Conservation (phyloP, 2,113 vertebrate species). For the Melanocharis versteri region DNA sequence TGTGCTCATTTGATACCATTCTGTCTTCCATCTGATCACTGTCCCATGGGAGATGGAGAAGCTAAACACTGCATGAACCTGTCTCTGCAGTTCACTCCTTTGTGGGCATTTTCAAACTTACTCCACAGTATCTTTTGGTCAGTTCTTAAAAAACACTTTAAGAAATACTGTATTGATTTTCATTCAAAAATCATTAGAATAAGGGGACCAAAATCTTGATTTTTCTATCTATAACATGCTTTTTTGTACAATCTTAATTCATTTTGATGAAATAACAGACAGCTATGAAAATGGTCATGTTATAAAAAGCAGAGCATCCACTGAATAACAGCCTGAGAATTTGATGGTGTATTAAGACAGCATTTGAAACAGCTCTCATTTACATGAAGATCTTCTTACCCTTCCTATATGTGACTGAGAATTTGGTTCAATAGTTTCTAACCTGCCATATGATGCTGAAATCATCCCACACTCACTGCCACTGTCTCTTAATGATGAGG, state of each 20-base stretch:
- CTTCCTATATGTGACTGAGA: not conserved
- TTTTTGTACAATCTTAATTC: not conserved
- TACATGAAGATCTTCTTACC: not conserved
- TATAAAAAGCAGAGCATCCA: not conserved
- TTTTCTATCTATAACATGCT: not conserved
- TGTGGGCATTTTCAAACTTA: not conserved
- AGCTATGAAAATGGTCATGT: not conserved
- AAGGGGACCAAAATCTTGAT: rapidly evolving
- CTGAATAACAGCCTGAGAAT: not conserved
- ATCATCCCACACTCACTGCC: not conserved
- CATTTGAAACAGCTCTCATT: not conserved
- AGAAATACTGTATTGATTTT: not conserved
- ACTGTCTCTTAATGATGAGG: not conserved
- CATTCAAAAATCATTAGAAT: not conserved
- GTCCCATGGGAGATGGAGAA: not conserved
- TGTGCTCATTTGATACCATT: not conserved
- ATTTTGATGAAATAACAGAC: not conserved
- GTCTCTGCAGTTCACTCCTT: not conserved
- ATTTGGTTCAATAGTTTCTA: not conserved
- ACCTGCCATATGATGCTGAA: not conserved
- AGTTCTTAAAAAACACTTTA: not conserved
- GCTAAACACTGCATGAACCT: not conserved
- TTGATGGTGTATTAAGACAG: not conserved
- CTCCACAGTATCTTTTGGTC: not conserved
- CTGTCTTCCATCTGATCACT: not conserved